phyloP scores from a whole-genome alignment of 2,113 vertebrate genomes.

The Rhinoderma darwinii region DNA sequence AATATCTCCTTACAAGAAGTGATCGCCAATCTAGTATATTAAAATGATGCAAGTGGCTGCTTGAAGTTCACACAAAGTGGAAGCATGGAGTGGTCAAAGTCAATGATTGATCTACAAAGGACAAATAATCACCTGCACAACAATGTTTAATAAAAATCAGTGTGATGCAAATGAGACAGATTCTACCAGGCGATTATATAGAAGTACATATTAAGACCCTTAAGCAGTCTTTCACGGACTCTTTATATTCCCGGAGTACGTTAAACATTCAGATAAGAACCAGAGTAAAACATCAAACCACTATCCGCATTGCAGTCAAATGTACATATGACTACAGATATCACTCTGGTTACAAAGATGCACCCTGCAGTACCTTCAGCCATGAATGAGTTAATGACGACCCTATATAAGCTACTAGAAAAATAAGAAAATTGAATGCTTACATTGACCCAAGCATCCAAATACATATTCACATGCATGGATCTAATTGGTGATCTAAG shows the following conservation, averaged over 20 bases:
- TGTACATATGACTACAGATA: too few species aligned
- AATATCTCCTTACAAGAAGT: neutral
- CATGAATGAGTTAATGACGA: neutral
- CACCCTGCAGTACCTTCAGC: neutral
- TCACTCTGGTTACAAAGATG: neutral
- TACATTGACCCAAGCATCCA: neutral
- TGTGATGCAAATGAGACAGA: constrained; percentile 3
- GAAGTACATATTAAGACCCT: neutral
- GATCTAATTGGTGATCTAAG: neutral
- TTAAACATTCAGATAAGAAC: neutral
- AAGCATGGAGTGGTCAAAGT: neutral
- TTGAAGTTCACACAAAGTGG: neutral
- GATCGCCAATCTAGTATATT: neutral
- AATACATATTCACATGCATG: neutral
- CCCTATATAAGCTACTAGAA: neutral
- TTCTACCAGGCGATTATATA: neutral
- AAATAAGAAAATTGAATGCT: neutral
- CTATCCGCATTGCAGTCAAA: neutral
- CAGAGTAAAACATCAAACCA: neutral
- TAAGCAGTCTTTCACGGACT: neutral
- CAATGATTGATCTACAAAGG: neutral
- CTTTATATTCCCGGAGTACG: neutral
- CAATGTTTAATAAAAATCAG: constrained; percentile 4
- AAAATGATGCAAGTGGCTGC: neutral
- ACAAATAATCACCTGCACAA: neutral